phyloP scores from a whole-genome alignment of 2,888 invertebrate genomes.

The Barypeithes pellucidus region DNA sequence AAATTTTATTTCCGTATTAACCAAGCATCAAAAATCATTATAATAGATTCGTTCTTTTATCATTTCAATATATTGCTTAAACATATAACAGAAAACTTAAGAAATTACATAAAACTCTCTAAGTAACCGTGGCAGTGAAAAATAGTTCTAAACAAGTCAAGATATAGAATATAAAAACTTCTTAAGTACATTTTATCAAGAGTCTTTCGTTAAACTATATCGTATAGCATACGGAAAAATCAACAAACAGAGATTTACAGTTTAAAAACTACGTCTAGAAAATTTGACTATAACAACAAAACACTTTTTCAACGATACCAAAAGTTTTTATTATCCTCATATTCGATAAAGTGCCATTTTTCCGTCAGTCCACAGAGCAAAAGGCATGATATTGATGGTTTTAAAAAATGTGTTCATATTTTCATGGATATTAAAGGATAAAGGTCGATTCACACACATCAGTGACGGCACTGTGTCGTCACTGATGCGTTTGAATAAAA shows the following conservation, averaged over 20 bases:
- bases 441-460: too few species aligned
- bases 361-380: too few species aligned
- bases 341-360: background rate
- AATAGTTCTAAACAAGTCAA: conserved; percentile 58
- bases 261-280: conserved; percentile 61
- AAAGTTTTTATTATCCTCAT: background rate
- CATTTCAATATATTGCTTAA: conserved; percentile 31
- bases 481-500: too few species aligned
- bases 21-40: conserved; percentile 19
- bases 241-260: conserved; percentile 30
- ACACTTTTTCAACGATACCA: conserved; percentile 60
- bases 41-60: conserved; percentile 32
- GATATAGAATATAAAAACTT: conserved; percentile 33
- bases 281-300: conserved; percentile 60
- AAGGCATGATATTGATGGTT: too few species aligned
- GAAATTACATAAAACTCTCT: conserved; percentile 40
- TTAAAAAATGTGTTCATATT: too few species aligned
- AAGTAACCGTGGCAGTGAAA: conserved; percentile 67
- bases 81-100: conserved; percentile 50
- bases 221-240: conserved; percentile 25
- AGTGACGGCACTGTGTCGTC: too few species aligned
- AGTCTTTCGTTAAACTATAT: conserved; percentile 14
- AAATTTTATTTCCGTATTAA: conserved; percentile 4
- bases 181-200: conserved; percentile 38
- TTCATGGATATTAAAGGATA: too few species aligned